Conservation (phyloP, 2,113 vertebrate species). For the Ochotona curzoniae region DNA sequence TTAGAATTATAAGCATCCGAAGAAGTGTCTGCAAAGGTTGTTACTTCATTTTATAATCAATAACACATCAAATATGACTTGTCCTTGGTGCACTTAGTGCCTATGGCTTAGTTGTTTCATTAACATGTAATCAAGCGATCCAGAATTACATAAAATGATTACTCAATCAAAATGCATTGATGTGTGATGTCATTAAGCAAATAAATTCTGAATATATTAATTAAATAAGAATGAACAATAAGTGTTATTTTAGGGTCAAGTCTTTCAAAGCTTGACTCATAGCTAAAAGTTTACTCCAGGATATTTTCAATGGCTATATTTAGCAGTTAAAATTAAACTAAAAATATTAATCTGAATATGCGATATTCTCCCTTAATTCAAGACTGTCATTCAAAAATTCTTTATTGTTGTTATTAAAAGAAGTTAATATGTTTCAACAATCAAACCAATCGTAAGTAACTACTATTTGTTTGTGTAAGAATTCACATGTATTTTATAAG, state of each 20-base stretch:
- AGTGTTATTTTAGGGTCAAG: slow-evolving; percentile 77
- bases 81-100: slow-evolving; percentile 68
- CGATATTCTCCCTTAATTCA: not conserved
- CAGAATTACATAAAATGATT: slow-evolving; percentile 77
- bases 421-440: not conserved
- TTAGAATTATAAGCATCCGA: not conserved
- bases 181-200: slow-evolving; percentile 82
- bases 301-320: slow-evolving; percentile 69
- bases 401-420: not conserved
- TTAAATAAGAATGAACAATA: slow-evolving; percentile 78
- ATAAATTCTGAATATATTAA: slow-evolving; percentile 78
- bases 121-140: slow-evolving; percentile 79
- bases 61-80: not conserved
- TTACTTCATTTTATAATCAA: slow-evolving; percentile 46
- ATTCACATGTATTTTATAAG: not conserved
- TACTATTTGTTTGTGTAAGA: not conserved
- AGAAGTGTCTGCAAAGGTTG: not conserved
- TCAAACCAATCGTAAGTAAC: not conserved
- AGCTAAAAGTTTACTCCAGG: slow-evolving; percentile 55
- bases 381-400: not conserved
- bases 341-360: slow-evolving; percentile 69
- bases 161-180: slow-evolving; percentile 82
- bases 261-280: slow-evolving; percentile 75
- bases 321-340: slow-evolving; percentile 66
- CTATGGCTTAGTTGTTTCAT: slow-evolving; percentile 68